phyloP scores from a whole-genome alignment of 2,797 vertebrate species.

The Pteropus rufus region DNA sequence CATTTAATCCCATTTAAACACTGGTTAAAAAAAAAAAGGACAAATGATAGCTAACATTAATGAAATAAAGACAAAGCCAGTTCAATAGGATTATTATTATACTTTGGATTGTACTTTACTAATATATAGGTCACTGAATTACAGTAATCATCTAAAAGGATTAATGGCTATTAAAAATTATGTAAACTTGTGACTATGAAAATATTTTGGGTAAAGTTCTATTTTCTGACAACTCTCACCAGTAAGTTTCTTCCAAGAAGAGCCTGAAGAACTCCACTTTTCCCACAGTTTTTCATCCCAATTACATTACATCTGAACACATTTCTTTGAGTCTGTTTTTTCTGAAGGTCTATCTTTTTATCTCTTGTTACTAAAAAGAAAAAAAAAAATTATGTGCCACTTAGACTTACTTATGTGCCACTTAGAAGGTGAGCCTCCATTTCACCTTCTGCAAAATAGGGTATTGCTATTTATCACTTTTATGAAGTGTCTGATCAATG shows the following conservation, averaged over 20 bases:
- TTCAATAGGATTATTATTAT: neutral
- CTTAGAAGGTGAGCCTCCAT: neutral
- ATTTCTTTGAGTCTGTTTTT: slow-evolving; percentile 97
- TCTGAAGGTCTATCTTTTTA: slow-evolving; percentile 98
- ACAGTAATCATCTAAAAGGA: slow-evolving; percentile 2
- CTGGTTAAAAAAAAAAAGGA: neutral
- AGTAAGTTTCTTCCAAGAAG: slow-evolving; percentile 93
- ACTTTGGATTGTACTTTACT: neutral
- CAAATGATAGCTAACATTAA: neutral
- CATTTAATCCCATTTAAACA: neutral
- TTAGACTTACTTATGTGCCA: neutral
- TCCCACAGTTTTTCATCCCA: slow-evolving; percentile 91
- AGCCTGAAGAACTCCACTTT: slow-evolving; percentile 94
- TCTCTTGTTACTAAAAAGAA: slow-evolving; percentile 92
- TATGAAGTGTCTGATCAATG: neutral
- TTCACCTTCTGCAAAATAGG: neutral
- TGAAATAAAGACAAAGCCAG: neutral
- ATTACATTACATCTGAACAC: slow-evolving; percentile 97
- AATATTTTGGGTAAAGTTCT: neutral
- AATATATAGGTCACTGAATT: neutral
- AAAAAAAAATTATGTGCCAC: slow-evolving; percentile 11
- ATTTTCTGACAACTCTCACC: slow-evolving; percentile 81
- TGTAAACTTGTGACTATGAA: neutral
- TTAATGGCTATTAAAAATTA: neutral
- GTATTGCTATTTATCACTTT: neutral